Conservation (phyloP, 1,140 invertebrate species). For the Bicyclus anynana region DNA sequence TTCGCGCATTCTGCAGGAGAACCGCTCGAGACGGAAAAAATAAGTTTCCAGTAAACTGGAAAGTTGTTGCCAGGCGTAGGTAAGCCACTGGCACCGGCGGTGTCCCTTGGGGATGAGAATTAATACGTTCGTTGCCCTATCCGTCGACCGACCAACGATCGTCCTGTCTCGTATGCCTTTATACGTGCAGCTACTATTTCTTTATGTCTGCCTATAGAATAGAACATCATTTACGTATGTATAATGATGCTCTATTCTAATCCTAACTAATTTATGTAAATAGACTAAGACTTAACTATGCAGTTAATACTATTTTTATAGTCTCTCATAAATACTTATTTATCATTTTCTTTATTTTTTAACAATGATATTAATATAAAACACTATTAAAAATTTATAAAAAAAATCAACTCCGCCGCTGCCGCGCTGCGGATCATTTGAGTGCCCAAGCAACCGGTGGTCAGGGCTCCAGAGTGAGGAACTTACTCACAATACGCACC, state of each 20-base stretch:
- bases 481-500: too few species aligned
- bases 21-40: conserved; percentile 16
- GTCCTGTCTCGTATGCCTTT: conserved; percentile 19
- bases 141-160: conserved; percentile 11
- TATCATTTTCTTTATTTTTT: too few species aligned
- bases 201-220: not conserved
- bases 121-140: conserved; percentile 60
- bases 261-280: too few species aligned
- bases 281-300: too few species aligned
- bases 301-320: too few species aligned
- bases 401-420: too few species aligned
- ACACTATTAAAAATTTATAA: too few species aligned
- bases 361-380: too few species aligned
- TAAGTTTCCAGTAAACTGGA: conserved; percentile 30
- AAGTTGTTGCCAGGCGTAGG: conserved; percentile 29
- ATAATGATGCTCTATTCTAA: not conserved
- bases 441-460: too few species aligned
- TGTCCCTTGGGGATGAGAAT: conserved; percentile 40
- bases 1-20: not conserved
- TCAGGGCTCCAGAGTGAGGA: too few species aligned
- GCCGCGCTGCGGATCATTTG: too few species aligned
- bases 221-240: not conserved
- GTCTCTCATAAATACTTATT: too few species aligned
- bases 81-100: conserved; percentile 25
- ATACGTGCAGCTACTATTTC: conserved; percentile 3